These are phyloP conservation scores for Tyria jacobaeae DNA, from an alignment of 2,888 invertebrate species.

Conservation along the genomic window DNA sequence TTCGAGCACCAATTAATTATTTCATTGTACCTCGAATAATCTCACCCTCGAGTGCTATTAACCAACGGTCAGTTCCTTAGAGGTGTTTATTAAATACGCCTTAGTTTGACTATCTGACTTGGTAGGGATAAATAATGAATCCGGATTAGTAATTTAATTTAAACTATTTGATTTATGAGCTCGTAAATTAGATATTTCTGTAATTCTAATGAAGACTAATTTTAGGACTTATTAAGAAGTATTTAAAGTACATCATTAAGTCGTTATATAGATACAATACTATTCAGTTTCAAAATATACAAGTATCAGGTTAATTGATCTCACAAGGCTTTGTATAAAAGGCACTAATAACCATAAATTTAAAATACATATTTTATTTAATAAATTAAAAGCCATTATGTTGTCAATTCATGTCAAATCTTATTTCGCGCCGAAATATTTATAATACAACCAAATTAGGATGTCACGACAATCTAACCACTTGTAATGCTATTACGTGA, in stretches of 20 bases:
- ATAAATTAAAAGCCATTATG: constrained; percentile 38
- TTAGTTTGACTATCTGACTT: constrained; percentile 68
- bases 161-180: constrained; percentile 38
- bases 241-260: constrained; percentile 14
- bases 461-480: constrained; percentile 63
- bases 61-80: constrained; percentile 82
- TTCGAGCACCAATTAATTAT: constrained; percentile 85
- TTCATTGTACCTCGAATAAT: constrained; percentile 78
- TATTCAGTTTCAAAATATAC: constrained; percentile 22
- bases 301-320: constrained; percentile 19
- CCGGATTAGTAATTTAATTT: constrained; percentile 40
- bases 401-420: constrained; percentile 37
- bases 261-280: constrained; percentile 22
- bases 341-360: constrained; percentile 23
- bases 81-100: constrained; percentile 80
- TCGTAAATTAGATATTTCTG: constrained; percentile 22
- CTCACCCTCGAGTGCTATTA: constrained; percentile 78
- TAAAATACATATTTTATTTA: constrained; percentile 20
- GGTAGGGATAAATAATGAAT: constrained; percentile 45
- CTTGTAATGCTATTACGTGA: constrained; percentile 63
- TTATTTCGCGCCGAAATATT: constrained; percentile 39
- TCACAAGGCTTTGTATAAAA: constrained; percentile 11
- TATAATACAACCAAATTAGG: constrained; percentile 62
- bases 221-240: constrained; percentile 22
- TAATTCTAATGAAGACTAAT: constrained; percentile 22